A percentile compares a stretch with the other conserved stretches of the same genome.
Conservation (phyloP, 2,113 vertebrate genomes). For the Lutjanus erythropterus region DNA sequence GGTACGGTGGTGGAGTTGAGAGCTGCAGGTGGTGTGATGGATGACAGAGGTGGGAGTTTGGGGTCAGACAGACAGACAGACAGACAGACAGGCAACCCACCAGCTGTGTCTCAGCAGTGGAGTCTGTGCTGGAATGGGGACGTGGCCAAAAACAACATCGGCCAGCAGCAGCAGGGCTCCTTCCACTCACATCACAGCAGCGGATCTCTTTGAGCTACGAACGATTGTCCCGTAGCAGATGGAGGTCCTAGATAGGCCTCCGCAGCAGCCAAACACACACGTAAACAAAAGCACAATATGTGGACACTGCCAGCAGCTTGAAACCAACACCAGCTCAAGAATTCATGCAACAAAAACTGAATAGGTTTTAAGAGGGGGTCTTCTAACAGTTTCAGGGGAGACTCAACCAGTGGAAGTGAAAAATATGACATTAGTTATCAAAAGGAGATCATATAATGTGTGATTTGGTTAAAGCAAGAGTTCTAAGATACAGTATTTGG, state of each 20-base stretch:
- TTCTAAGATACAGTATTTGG: no score
- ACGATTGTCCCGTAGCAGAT: slow-evolving; percentile 72
- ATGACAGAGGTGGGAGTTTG: not conserved
- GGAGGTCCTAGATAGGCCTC: slow-evolving; percentile 62
- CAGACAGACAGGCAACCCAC: slow-evolving; percentile 57
- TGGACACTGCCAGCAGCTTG: slow-evolving; percentile 9
- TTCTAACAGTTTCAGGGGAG: no score
- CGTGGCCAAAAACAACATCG: slow-evolving; percentile 75
- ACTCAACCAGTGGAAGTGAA: no score
- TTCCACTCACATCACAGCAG: slow-evolving; percentile 72
- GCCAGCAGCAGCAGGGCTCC: slow-evolving; percentile 69
- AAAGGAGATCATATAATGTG: no score
- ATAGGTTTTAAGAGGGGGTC: no score
- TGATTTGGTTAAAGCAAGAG: no score
- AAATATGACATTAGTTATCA: no score
- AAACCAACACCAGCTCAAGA: slow-evolving; percentile 31
- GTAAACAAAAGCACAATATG: slow-evolving; percentile 21
- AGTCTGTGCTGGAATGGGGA: slow-evolving; percentile 65
- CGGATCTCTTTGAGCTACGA: slow-evolving; percentile 77
- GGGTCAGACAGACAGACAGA: slow-evolving; percentile 28
- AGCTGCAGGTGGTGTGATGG: slow-evolving; percentile 41
- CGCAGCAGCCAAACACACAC: slow-evolving; percentile 32
- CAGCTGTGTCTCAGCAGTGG: slow-evolving; percentile 70
- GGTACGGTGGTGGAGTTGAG: not conserved
- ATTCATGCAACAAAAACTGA: not conserved